A percentile compares a stretch with the other conserved stretches of the same genome.
Conservation (phyloP, 2,113 vertebrate species). For the Hoplias malabaricus region DNA sequence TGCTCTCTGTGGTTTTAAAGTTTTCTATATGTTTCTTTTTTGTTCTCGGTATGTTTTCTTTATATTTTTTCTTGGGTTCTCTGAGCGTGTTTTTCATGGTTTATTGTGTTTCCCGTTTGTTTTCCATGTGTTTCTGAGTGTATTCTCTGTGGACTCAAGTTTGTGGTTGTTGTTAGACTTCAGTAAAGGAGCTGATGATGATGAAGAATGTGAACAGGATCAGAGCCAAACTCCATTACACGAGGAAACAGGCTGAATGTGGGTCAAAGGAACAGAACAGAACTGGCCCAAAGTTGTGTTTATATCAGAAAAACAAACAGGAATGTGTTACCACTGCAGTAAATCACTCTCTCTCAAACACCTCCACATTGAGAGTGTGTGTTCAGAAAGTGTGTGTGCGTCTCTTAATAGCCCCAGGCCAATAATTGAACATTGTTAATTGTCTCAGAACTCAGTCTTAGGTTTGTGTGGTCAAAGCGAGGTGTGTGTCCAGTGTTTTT, state of each 20-base stretch:
- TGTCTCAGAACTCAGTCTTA: background rate
- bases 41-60: too few species aligned
- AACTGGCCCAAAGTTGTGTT: background rate
- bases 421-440: background rate
- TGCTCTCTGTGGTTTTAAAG: too few species aligned
- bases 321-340: too few species aligned
- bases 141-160: background rate
- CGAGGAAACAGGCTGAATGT: background rate
- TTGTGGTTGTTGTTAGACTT: background rate
- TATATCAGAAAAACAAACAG: slow-evolving; percentile 9
- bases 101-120: background rate
- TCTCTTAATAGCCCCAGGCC: too few species aligned
- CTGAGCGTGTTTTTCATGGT: background rate
- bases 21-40: too few species aligned
- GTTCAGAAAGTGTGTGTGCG: too few species aligned
- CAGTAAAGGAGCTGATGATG: background rate
- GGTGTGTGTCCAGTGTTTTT: too few species aligned
- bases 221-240: background rate
- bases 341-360: too few species aligned
- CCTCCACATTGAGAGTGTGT: too few species aligned
- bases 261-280: too few species aligned
- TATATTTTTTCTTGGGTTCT: background rate
- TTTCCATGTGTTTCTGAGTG: background rate
- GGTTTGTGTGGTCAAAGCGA: background rate
- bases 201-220: background rate